phyloP scores from a whole-genome alignment of 2,797 vertebrate genomes.

The Pangasius sanitwongsei region DNA sequence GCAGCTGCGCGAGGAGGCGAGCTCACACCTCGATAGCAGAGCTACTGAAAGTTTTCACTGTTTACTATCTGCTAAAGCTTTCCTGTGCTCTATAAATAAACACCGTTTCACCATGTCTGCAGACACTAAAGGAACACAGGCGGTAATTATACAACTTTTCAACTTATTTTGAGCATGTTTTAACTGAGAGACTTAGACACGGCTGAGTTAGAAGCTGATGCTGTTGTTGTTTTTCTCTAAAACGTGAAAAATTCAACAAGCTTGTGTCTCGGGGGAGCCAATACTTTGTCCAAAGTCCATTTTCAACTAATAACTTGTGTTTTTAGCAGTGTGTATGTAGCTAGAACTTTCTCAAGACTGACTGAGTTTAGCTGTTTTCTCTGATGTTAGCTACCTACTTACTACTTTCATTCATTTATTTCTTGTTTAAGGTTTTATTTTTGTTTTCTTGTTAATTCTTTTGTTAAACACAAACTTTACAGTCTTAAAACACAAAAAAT shows the following conservation, averaged over 20 bases:
- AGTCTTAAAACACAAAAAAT: background rate
- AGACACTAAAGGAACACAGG: slow-evolving; percentile 57
- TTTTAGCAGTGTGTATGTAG: no score
- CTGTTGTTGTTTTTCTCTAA: background rate
- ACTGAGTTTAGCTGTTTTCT: background rate
- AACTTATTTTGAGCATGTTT: no score
- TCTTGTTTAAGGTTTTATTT: background rate
- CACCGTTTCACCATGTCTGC: slow-evolving; percentile 63
- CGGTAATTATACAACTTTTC: slow-evolving; percentile 59
- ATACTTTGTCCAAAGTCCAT: background rate
- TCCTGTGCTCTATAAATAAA: background rate
- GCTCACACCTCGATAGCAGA: background rate
- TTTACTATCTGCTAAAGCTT: background rate
- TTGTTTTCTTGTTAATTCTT: no score
- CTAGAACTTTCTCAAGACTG: background rate
- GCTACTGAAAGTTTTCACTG: slow-evolving; percentile 35
- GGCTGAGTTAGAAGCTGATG: background rate
- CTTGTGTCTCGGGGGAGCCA: background rate
- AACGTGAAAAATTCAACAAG: background rate
- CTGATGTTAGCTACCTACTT: background rate
- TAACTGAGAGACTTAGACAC: background rate
- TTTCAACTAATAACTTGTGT: background rate
- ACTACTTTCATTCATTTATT: background rate
- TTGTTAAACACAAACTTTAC: background rate
- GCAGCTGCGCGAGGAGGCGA: slow-evolving; percentile 59